Base-by-base conservation (phyloP, 2,113 vertebrate genomes). In the Tachysurus vachellii region DNA sequence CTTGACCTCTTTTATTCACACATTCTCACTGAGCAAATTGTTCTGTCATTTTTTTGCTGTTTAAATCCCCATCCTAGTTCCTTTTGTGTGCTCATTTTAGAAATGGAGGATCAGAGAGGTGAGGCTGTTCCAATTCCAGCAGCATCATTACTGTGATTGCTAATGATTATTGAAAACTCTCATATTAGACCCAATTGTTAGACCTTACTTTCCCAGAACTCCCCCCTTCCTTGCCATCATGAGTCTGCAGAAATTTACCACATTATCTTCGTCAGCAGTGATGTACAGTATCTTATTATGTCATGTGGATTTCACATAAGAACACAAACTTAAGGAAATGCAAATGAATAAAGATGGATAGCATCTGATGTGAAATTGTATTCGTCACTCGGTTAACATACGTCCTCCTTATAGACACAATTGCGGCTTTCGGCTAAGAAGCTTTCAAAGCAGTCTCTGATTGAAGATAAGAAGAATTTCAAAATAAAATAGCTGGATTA, bases 131-230 rank as follows among this genome's bases (percentile, higher is more conserved):
- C 17, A 50, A 36, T 75, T 59, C 13, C 59, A 83, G 85, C 75
- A 50, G 57, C 47, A 50, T 57, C 44, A 66, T 44, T 47, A 53
- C 75, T 82, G 59, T 86, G 36, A 71, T 90, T 87, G 84, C 83
- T 76, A 23, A 76, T 50, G 50, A 76, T 50, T 76, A 50, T 50
- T 50, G 47, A 50, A 50, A 50, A 50, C 50, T 50, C 44, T n/a
- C 73, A 76, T 76, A 76, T 26, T 50, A 50, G 17, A 44, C 36
- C 44, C 70, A 71, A 71, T 42, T 21, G 17, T 42, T 42, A 42
- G 21, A 26, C 44, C 21, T 6, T 47, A 23, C 36, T 0, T 17
- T 9, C 31, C 7, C 17, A 26, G 6, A 26, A 50, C 0, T 0
- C 47, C 4, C 64, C 76, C 64, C 66, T 14, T 53, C 71, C 89